These are phyloP conservation scores for Nannoperca australis DNA, from an alignment of 2,797 vertebrate genomes.

Conservation along the genomic window DNA sequence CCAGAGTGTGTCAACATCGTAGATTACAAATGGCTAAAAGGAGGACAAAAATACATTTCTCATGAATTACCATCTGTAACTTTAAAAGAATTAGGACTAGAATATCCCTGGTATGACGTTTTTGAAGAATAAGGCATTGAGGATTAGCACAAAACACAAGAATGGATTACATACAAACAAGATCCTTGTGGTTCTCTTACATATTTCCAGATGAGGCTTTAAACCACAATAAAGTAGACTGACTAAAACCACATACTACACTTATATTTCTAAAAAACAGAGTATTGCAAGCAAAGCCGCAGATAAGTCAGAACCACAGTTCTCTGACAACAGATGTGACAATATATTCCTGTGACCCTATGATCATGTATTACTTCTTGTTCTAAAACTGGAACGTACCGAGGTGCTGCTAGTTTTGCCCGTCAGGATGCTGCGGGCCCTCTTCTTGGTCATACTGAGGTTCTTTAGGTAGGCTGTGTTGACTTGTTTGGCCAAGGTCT, in stretches of 20 bases:
- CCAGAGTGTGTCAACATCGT: slow-evolving; percentile 97
- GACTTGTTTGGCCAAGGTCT: slow-evolving; percentile 95
- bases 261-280: neutral
- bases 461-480: slow-evolving; percentile 97
- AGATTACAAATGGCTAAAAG: slow-evolving; percentile 97
- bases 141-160: slow-evolving; percentile 1
- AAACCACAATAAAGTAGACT: neutral
- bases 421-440: slow-evolving; percentile 95
- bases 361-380: neutral
- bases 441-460: slow-evolving; percentile 99
- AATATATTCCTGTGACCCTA: neutral
- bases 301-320: neutral
- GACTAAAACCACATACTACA: neutral
- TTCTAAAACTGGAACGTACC: slow-evolving; percentile 74
- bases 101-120: neutral
- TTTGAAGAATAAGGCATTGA: neutral
- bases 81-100: neutral
- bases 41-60: neutral
- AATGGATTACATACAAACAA: neutral
- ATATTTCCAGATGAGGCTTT: neutral
- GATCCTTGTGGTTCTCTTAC: neutral
- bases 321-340: neutral
- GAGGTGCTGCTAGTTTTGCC: slow-evolving; percentile 95
- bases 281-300: neutral
- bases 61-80: neutral